These are phyloP conservation scores for Tachyglossus aculeatus DNA, from an alignment of 2,797 vertebrate species.

Conservation along the genomic window DNA sequence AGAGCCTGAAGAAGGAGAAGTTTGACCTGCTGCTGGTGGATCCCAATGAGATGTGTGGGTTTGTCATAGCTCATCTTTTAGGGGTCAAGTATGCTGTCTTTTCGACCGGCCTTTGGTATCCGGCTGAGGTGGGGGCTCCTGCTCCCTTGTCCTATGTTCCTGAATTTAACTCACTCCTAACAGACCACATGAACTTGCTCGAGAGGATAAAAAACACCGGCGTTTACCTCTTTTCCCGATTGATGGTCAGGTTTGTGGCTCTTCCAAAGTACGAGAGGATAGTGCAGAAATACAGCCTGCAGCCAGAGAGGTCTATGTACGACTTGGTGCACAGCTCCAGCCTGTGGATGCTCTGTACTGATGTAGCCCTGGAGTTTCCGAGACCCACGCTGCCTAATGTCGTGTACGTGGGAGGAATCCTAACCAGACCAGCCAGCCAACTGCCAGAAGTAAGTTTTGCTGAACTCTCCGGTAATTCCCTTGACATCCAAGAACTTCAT, in stretches of 20 bases:
- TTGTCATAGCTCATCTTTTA: conserved; percentile 94
- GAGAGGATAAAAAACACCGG: conserved; percentile 91
- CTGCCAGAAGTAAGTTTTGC: conserved; percentile 92
- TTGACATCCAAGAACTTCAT: conserved; percentile 1
- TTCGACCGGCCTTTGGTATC: conserved; percentile 98
- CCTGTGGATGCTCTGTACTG: conserved; percentile 98
- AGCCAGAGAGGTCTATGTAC: conserved; percentile 87
- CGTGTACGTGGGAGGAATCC: conserved; percentile 97
- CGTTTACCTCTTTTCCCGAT: conserved; percentile 91
- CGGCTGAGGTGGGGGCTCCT: conserved; percentile 94
- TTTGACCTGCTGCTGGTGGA: conserved; percentile 97
- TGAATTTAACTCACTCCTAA: conserved; percentile 97
- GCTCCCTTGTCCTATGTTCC: conserved; percentile 96
- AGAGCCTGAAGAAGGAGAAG: conserved; percentile 83
- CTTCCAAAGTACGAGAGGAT: conserved; percentile 96
- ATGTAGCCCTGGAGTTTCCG: conserved; percentile 95
- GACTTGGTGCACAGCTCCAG: conserved; percentile 93
- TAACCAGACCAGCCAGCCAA: conserved; percentile 89
- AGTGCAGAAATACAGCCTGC: conserved; percentile 90
- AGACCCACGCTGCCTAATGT: conserved; percentile 96
- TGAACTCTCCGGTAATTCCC: conserved; percentile 51
- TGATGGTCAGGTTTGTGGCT: conserved; percentile 92
- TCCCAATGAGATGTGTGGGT: conserved; percentile 99
- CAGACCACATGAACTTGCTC: conserved; percentile 90
- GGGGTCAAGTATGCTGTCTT: conserved; percentile 93